phyloP scores from a whole-genome alignment of 2,888 invertebrate genomes.

The Callyntrura sp. region DNA sequence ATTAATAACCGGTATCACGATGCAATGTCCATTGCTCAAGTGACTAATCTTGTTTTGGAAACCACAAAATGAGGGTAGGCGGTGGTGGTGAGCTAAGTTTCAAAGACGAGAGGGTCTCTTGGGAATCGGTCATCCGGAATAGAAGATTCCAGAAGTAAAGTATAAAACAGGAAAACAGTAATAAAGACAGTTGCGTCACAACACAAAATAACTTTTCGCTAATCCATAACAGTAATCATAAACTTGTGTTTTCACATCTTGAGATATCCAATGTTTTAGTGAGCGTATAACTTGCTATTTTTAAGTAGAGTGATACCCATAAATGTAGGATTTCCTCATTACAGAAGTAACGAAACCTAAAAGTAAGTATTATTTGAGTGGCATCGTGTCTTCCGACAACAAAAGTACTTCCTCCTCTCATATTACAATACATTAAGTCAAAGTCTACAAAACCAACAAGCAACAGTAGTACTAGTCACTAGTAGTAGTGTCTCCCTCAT shows the following conservation, averaged over 20 bases:
- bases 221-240: conserved; percentile 36
- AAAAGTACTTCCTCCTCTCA: too few species aligned
- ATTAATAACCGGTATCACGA: conserved; percentile 59
- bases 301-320: too few species aligned
- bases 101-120: conserved; percentile 5
- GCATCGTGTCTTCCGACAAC: too few species aligned
- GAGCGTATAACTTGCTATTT: too few species aligned
- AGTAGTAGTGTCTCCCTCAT: too few species aligned
- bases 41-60: conserved; percentile 75
- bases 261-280: too few species aligned
- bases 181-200: background rate
- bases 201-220: background rate
- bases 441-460: too few species aligned
- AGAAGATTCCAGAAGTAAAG: conserved; percentile 43
- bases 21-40: conserved; percentile 74
- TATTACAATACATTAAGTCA: too few species aligned
- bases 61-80: conserved; percentile 59
- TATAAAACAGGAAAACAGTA: background rate
- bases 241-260: background rate
- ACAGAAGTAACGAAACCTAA: too few species aligned
- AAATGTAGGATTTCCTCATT: too few species aligned
- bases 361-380: too few species aligned
- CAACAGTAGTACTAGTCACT: too few species aligned
- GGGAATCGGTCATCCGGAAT: conserved; percentile 65
- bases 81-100: conserved; percentile 42